Base-by-base conservation (phyloP, 2,113 vertebrate species). In the Rutilus rutilus region DNA sequence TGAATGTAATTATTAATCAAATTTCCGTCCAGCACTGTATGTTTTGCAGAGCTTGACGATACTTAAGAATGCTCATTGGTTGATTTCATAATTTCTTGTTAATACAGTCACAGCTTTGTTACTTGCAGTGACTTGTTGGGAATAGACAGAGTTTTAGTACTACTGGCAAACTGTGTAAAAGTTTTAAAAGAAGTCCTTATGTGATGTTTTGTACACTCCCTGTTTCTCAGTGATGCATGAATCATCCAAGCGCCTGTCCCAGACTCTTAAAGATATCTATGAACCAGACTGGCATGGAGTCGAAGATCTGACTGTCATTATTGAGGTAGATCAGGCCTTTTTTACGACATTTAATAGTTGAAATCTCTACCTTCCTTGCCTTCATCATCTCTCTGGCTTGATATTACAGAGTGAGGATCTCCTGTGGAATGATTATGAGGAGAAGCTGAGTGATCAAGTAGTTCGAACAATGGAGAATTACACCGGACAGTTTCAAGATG, bases 361-460 rank as follows among this genome's bases (percentile, higher is more conserved):
- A 30, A 7, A 60, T 60, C 12, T 69, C n/a, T 17, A 4, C 23
- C 25, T 9, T 47, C 19, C 12, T 12, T 52, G 50, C 25, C 15
- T 25, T 83, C 42, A 33, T 25, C 64, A 19, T 50, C 6, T 78
- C 5, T 50, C 78, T 39, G 19, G 25, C 6, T 85, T n/a, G 86
- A 7, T 79, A 11, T 86, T 25, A 0, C 83, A 99, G 98, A 98
- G 96, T 91, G 97, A 98, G 45, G 96, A 99, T 84, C 95, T 99
- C 73, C 94, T 99, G 65, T 98, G 97, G 97, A 97, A 96, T 0
- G 98, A 99, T 90, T 99, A 95, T 11, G 98, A 98, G 86, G 96
- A 97, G 12, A 99, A 99, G 91, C 15, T 98, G 83, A 93, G 89
- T 0, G 97, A 98, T 93, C 98, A 99, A 90, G 94, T 95, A 0